Evolutionary conservation across 2,113 vertebrate species (phyloP).

Genomic region (Brevimyrus niger): DNA sequence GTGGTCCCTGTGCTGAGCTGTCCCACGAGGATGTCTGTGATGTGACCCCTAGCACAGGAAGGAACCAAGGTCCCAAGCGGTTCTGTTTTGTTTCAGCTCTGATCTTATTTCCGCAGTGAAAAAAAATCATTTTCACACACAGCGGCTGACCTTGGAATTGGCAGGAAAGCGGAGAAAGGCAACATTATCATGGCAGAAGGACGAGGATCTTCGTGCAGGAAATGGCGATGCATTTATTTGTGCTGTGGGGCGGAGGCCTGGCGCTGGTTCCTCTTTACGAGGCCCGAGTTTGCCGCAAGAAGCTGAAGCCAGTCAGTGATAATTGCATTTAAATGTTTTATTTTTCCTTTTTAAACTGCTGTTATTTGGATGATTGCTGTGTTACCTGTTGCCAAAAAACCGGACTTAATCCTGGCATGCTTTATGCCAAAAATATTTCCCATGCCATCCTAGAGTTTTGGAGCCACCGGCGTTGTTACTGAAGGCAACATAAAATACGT

Average conservation of each 20-base stretch:
- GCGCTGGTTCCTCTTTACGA: not conserved
- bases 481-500: not conserved
- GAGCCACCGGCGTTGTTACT: not conserved
- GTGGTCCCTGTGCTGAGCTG: not conserved
- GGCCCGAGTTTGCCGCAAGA: not conserved
- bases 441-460: not conserved
- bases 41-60: conserved; percentile 2
- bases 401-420: not conserved
- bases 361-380: not conserved
- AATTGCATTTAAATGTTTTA: not conserved
- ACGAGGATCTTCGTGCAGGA: not conserved
- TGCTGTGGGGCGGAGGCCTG: too few species aligned
- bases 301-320: not conserved
- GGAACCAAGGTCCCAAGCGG: conserved; percentile 6
- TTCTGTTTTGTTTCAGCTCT: not conserved
- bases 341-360: conserved; percentile 20
- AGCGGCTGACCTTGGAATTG: not conserved
- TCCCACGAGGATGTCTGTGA: conserved; percentile 7
- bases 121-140: conserved; percentile 2
- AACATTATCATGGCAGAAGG: not conserved
- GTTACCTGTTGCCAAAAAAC: not conserved
- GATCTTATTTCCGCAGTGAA: not conserved
- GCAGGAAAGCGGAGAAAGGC: not conserved
- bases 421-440: not conserved
- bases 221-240: not conserved